Conservation (phyloP, 2,888 invertebrate species). For the Pteria penguin region DNA sequence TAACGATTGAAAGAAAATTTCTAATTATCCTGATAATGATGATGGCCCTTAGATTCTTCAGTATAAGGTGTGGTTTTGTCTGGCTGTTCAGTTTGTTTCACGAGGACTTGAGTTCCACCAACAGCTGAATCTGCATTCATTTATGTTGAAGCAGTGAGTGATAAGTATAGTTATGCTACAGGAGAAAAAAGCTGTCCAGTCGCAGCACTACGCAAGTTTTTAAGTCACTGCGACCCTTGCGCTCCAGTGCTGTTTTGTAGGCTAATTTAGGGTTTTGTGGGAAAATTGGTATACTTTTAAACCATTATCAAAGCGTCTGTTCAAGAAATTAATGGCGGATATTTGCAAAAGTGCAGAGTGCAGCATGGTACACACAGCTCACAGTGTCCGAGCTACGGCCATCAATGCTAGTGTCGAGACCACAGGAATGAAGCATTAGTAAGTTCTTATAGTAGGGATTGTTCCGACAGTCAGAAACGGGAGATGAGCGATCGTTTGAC, state of each 20-base stretch:
- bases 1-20: conserved; percentile 1
- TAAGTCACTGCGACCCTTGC: conserved; percentile 10
- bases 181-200: conserved; percentile 17
- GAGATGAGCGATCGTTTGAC: background rate
- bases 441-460: too few species aligned
- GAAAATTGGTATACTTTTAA: background rate
- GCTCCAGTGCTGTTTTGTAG: conserved; percentile 17
- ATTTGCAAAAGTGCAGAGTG: background rate
- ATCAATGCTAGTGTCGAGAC: too few species aligned
- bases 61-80: conserved; percentile 27
- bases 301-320: background rate
- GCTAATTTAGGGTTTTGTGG: background rate
- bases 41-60: conserved; percentile 6
- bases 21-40: background rate
- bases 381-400: background rate
- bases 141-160: conserved; percentile 7
- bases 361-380: background rate
- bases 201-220: background rate
- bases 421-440: too few species aligned
- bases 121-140: conserved; percentile 20
- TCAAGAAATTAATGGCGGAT: background rate
- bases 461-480: background rate
- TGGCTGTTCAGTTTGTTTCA: conserved; percentile 29
- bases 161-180: conserved; percentile 31
- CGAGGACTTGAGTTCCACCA: conserved; percentile 31